A percentile compares a stretch with the other conserved stretches of the same genome.
phyloP scores from a whole-genome alignment of 2,797 vertebrate genomes.

The Nasua narica region DNA sequence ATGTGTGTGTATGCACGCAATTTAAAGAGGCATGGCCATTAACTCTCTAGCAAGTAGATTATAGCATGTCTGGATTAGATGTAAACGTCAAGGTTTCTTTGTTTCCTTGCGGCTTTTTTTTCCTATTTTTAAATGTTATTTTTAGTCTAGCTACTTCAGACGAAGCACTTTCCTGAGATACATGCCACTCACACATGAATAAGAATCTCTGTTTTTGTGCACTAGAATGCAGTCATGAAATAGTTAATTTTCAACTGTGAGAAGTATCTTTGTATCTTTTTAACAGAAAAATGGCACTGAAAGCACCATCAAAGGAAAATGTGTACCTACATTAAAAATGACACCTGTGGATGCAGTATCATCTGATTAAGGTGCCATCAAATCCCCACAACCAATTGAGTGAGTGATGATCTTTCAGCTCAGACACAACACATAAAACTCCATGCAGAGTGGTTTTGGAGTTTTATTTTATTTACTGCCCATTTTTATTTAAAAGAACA shows the following conservation, averaged over 20 bases:
- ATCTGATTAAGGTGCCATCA: constrained; percentile 26
- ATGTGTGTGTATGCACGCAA: neutral
- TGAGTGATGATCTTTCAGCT: neutral
- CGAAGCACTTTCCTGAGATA: neutral
- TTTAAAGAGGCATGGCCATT: constrained; percentile 15
- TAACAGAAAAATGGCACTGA: neutral
- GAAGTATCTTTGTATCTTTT: neutral
- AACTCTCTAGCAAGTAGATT: constrained; percentile 7
- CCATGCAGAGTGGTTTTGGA: neutral
- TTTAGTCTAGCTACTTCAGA: neutral
- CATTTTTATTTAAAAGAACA: neutral
- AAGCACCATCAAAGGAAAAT: neutral
- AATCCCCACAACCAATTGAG: neutral
- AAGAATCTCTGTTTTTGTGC: neutral
- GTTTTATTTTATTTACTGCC: constrained; percentile 19
- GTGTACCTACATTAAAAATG: neutral
- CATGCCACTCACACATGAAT: neutral
- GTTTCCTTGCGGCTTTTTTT: neutral
- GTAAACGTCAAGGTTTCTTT: neutral
- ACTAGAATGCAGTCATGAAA: neutral
- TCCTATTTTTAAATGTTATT: neutral
- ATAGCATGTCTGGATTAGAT: neutral
- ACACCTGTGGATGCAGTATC: constrained; percentile 25
- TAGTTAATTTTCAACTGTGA: neutral
- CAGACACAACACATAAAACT: neutral